Evolutionary conservation across 2,888 invertebrate genomes (phyloP).

Genomic region (Epirrhoe alternata): DNA sequence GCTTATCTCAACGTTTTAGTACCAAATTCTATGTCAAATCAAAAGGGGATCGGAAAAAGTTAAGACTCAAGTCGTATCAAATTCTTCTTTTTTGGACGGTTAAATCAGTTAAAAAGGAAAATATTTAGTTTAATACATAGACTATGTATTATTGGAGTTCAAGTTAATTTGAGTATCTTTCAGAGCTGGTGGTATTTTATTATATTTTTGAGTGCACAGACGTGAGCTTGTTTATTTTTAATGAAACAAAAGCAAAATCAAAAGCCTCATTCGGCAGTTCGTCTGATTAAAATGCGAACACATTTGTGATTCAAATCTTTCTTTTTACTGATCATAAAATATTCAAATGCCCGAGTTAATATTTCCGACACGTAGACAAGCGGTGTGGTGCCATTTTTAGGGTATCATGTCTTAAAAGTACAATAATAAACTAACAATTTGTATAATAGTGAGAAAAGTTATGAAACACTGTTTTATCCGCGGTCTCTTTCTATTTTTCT

Average conservation of each 20-base stretch:
- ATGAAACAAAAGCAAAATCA: constrained; percentile 40
- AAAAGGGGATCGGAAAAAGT: background rate
- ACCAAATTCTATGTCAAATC: background rate
- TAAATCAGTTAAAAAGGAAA: no score
- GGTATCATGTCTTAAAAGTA: constrained; percentile 38
- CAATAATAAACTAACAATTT: background rate
- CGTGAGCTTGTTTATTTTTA: background rate
- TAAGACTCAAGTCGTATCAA: background rate
- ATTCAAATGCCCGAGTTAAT: constrained; percentile 81
- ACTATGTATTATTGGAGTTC: no score
- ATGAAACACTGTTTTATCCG: no score
- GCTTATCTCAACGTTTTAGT: background rate
- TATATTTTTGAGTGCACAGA: background rate
- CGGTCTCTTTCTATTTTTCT: no score
- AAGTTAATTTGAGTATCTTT: no score
- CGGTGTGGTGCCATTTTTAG: constrained; percentile 58
- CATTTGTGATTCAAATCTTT: constrained; percentile 81
- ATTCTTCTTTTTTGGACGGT: background rate
- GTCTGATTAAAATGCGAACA: constrained; percentile 80
- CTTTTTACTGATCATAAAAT: constrained; percentile 83
- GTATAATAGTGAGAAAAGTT: background rate
- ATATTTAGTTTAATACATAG: no score
- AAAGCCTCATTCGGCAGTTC: constrained; percentile 51
- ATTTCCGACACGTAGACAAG: constrained; percentile 76
- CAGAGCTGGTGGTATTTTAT: no score